phyloP scores from a whole-genome alignment of 2,797 vertebrate species.

The Acrossocheilus fasciatus region DNA sequence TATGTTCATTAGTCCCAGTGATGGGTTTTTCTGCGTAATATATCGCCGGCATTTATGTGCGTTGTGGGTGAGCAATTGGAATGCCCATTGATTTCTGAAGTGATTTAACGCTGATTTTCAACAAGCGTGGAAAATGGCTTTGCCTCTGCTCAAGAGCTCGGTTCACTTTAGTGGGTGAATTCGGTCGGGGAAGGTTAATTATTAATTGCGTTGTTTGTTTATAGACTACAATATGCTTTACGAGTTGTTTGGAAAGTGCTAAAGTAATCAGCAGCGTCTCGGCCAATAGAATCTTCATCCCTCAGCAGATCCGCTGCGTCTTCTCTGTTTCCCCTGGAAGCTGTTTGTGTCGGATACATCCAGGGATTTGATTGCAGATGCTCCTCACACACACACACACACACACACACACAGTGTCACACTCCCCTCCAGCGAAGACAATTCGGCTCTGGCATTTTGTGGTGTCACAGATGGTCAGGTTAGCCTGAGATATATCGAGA shows the following conservation, averaged over 20 bases:
- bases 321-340: conserved; percentile 30
- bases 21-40: conserved; percentile 50
- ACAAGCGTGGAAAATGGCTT: conserved; percentile 67
- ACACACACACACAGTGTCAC: background rate
- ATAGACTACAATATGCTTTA: conserved; percentile 45
- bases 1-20: conserved; percentile 57
- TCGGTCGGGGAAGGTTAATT: conserved; percentile 56
- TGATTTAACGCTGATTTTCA: conserved; percentile 75
- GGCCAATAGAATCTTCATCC: conserved; percentile 9
- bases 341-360: conserved; percentile 18
- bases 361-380: conserved; percentile 26
- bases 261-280: conserved; percentile 36
- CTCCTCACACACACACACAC: background rate
- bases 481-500: conserved; percentile 10
- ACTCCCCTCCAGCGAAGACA: conserved; percentile 27
- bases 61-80: conserved; percentile 63
- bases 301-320: conserved; percentile 8
- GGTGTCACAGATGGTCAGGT: conserved; percentile 45
- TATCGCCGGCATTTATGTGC: conserved; percentile 53
- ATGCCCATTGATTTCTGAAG: conserved; percentile 74
- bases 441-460: conserved; percentile 31
- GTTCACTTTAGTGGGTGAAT: conserved; percentile 32
- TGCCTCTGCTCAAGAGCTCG: conserved; percentile 65
- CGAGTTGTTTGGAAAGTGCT: conserved; percentile 49
- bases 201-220: conserved; percentile 54